A percentile compares a stretch with the other conserved stretches of the same genome.
phyloP scores from a whole-genome alignment of 2,888 invertebrate genomes.

The Drosophila nigritarsus region DNA sequence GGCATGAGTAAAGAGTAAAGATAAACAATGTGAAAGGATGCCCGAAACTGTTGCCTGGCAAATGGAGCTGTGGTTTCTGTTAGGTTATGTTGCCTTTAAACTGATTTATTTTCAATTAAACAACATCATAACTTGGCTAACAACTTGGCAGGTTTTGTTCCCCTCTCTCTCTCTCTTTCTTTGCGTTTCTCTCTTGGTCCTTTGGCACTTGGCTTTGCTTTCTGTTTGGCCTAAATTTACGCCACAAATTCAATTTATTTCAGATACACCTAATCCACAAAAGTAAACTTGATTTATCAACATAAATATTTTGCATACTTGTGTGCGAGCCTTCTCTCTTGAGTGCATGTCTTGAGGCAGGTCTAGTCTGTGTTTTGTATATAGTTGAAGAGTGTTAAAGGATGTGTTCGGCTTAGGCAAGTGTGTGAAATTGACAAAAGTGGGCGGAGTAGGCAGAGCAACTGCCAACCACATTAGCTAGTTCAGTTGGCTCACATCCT shows the following conservation, averaged over 20 bases:
- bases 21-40: slow-evolving; percentile 38
- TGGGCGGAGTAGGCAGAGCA: slow-evolving; percentile 18
- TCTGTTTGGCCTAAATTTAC: slow-evolving; percentile 64
- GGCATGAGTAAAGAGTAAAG: slow-evolving; percentile 2
- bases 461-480: background rate
- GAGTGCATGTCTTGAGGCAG: slow-evolving; percentile 40
- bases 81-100: slow-evolving; percentile 60
- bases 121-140: slow-evolving; percentile 75
- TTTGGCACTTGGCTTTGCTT: slow-evolving; percentile 27
- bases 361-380: slow-evolving; percentile 18
- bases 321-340: slow-evolving; percentile 23
- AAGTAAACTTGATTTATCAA: slow-evolving; percentile 80
- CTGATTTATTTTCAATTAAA: slow-evolving; percentile 80
- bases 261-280: slow-evolving; percentile 80
- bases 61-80: slow-evolving; percentile 19
- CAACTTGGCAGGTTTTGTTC: slow-evolving; percentile 49
- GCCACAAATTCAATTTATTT: slow-evolving; percentile 80
- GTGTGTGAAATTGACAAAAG: slow-evolving; percentile 28
- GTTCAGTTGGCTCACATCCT: background rate
- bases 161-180: background rate
- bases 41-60: slow-evolving; percentile 10
- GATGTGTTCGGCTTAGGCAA: slow-evolving; percentile 33
- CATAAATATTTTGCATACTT: slow-evolving; percentile 72
- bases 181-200: slow-evolving; percentile 6
- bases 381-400: slow-evolving; percentile 33